phyloP scores from a whole-genome alignment of 2,888 invertebrate species.

The Orchestes rusci region DNA sequence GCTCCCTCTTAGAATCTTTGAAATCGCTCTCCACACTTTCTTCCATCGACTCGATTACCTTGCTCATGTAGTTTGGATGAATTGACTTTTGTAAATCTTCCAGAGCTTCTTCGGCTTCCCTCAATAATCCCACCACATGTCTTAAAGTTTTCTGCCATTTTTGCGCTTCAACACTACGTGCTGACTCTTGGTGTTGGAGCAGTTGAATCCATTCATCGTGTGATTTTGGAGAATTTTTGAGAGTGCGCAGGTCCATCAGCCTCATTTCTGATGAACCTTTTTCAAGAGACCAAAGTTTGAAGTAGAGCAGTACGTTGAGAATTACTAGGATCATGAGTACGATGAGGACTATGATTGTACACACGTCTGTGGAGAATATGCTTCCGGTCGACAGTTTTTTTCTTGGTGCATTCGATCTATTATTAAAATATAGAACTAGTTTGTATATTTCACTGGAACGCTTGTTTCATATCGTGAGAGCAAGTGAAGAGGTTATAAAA shows the following conservation, averaged over 20 bases:
- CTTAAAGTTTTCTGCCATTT: constrained; percentile 75
- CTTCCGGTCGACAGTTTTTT: constrained; percentile 37
- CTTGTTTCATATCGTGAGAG: too few relatives aligned
- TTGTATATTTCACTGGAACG: too few relatives aligned
- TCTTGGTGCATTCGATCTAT: constrained; percentile 36
- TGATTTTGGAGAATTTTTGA: constrained; percentile 62
- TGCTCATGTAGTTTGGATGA: constrained; percentile 49
- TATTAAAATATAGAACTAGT: too few relatives aligned
- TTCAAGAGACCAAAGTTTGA: constrained; percentile 72
- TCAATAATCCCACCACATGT: constrained; percentile 61
- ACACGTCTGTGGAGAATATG: constrained; percentile 35
- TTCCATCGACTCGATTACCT: constrained; percentile 49
- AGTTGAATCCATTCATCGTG: constrained; percentile 77
- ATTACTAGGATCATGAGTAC: constrained; percentile 58
- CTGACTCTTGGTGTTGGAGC: constrained; percentile 70
- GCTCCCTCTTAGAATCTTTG: too few relatives aligned
- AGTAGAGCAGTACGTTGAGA: constrained; percentile 74
- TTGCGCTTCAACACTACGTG: constrained; percentile 73
- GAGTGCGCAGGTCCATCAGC: constrained; percentile 11
- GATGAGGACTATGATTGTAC: constrained; percentile 44
- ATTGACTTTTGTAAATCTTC: constrained; percentile 61
- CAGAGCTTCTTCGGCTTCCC: constrained; percentile 75
- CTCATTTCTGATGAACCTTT: constrained; percentile 46
- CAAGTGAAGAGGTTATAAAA: too few relatives aligned
- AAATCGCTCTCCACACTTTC: too few relatives aligned